phyloP scores from a whole-genome alignment of 2,113 vertebrate genomes.

The Ascaphus truei region DNA sequence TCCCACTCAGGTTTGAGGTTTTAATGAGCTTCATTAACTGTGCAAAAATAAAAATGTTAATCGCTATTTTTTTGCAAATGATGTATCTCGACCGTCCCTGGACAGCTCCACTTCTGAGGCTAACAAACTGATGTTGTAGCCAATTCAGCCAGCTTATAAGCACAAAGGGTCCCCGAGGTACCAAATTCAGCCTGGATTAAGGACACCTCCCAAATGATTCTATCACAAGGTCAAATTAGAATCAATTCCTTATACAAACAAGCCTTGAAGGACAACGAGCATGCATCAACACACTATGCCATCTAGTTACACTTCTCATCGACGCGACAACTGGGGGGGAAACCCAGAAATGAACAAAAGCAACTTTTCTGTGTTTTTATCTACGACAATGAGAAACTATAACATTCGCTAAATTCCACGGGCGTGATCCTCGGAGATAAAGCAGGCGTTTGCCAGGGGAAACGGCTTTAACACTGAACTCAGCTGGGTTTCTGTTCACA shows the following conservation, averaged over 20 bases:
- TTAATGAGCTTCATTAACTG: background rate
- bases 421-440: too few species aligned
- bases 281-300: background rate
- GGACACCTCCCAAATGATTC: conserved; percentile 1
- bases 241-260: conserved; percentile 17
- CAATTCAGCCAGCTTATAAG: background rate
- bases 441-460: too few species aligned
- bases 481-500: too few species aligned
- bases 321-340: too few species aligned
- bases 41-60: background rate
- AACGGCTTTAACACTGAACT: too few species aligned
- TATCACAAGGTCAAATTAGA: background rate
- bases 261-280: conserved; percentile 6
- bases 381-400: too few species aligned
- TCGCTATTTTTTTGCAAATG: background rate
- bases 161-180: background rate
- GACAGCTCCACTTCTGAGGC: background rate
- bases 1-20: background rate
- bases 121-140: background rate
- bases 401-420: too few species aligned
- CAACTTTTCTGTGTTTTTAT: too few species aligned
- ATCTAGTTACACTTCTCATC: background rate
- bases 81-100: background rate
- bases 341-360: too few species aligned
- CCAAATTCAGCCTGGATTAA: background rate